Percentiles rank a stretch among this genome's conserved stretches.
These are phyloP conservation scores for Eumaeus atala DNA, from an alignment of 1,140 invertebrate species.

Conservation along the genomic window DNA sequence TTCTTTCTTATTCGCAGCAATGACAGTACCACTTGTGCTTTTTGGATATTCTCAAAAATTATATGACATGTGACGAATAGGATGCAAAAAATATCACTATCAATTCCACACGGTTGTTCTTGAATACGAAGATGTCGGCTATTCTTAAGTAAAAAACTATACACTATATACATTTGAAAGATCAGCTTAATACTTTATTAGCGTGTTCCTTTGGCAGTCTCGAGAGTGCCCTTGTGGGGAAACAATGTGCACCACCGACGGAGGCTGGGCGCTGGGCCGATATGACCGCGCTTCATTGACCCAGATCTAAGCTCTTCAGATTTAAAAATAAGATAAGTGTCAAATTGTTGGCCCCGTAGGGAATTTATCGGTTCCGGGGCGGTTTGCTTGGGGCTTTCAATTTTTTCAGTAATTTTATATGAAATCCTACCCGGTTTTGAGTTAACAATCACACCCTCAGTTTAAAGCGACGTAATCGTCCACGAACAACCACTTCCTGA, in stretches of 20 bases:
- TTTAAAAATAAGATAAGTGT: constrained; percentile 20
- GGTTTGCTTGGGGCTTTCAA: constrained; percentile 20
- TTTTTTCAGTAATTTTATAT: too few species aligned
- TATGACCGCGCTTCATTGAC: constrained; percentile 39
- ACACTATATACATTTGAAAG: background rate
- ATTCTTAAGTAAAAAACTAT: background rate
- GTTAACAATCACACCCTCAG: background rate
- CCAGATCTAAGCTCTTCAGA: constrained; percentile 29
- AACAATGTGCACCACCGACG: constrained; percentile 35
- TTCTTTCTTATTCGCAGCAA: too few species aligned
- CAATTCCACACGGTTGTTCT: too few species aligned
- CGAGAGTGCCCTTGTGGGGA: constrained; percentile 31
- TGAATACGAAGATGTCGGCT: background rate
- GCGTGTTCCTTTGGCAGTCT: constrained; percentile 40
- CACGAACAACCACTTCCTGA: too few species aligned
- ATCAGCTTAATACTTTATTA: constrained; percentile 17
- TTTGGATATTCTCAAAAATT: too few species aligned
- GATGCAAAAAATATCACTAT: too few species aligned
- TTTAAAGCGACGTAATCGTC: too few species aligned
- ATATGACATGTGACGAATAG: too few species aligned
- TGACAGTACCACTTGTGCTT: too few species aligned
- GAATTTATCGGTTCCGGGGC: constrained; percentile 21
- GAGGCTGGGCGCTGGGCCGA: constrained; percentile 31
- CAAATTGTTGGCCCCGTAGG: constrained; percentile 17
- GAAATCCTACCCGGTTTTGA: too few species aligned